Base-by-base conservation (phyloP, 1,140 invertebrate species). In the Drepana arcuata region DNA sequence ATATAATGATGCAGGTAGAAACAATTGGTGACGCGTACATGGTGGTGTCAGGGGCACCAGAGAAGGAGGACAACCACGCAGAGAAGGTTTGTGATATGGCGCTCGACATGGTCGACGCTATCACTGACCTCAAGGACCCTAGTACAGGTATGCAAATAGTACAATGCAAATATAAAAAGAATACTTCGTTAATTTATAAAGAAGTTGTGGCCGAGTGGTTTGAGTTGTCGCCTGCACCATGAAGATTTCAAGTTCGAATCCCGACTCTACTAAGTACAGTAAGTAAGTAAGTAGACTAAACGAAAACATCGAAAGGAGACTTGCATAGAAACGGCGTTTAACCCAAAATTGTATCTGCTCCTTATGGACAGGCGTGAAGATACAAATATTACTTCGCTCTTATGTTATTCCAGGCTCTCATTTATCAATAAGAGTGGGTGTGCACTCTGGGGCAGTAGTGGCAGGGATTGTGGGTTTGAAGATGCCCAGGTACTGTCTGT, bases 11-110 rank as follows among this genome's bases (percentile, higher is more conserved):
- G 21, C 51, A 96, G 94, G 95, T 98, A 4, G 97, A 98, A 83
- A 98, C 96, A 0, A 98, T 98, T 53, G 96, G 96, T 0, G 95
- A 97, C 69, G 95, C 96, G 0, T 98, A 98, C 64, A 98, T 98
- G 95, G 95, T 97, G 1, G 95, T 98, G 1, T 95, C 93, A 9
- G 97, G 97, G 0, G 94, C 96, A 7, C 97, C 97, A 0, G 94
- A 96, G 39, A 91, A 92, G 53, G 92, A 95, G 69, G 87, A 86
- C 24, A 93, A 95, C 67, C 97, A 99, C 67, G 95, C 95, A 0
- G 93, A 95, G 69, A 91, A 93, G 52, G 95, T 99, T 9, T 98
- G 96, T 60, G 93, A 97, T 71, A 96, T 99, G 93, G 95, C 96
- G 0, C 78, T 99, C 11, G 96, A 98, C 64, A 97, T 99, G 96